Percentiles rank a stretch among this genome's conserved stretches.
Conservation (phyloP, 2,797 vertebrate genomes). For the Gymnopithys bicolor region DNA sequence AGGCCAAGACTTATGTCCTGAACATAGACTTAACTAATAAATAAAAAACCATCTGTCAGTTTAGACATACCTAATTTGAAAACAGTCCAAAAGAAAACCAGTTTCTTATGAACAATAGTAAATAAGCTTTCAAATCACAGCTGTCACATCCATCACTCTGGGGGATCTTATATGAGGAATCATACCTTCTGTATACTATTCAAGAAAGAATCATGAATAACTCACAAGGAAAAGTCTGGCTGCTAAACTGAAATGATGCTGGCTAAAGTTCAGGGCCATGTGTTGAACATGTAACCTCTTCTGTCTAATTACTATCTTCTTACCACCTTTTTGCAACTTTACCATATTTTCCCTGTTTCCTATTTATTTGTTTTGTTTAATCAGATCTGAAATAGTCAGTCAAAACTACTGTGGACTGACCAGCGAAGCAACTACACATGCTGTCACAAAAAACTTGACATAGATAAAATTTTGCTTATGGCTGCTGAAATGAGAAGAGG, state of each 20-base stretch:
- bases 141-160: neutral
- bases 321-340: neutral
- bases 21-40: neutral
- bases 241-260: neutral
- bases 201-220: neutral
- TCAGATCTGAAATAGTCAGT: neutral
- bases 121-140: neutral
- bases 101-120: neutral
- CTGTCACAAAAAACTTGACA: neutral
- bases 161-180: neutral
- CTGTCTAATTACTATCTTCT: neutral
- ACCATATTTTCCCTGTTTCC: neutral
- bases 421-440: neutral
- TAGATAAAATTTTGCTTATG: neutral
- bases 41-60: no score
- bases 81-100: rapidly evolving
- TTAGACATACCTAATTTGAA: neutral
- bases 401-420: neutral
- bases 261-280: neutral
- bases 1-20: neutral
- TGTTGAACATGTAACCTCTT: neutral
- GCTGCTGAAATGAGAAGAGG: neutral
- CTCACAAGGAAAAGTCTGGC: neutral
- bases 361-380: neutral
- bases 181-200: neutral